phyloP scores from a whole-genome alignment of 2,113 vertebrate genomes.

The Cebus imitator region DNA sequence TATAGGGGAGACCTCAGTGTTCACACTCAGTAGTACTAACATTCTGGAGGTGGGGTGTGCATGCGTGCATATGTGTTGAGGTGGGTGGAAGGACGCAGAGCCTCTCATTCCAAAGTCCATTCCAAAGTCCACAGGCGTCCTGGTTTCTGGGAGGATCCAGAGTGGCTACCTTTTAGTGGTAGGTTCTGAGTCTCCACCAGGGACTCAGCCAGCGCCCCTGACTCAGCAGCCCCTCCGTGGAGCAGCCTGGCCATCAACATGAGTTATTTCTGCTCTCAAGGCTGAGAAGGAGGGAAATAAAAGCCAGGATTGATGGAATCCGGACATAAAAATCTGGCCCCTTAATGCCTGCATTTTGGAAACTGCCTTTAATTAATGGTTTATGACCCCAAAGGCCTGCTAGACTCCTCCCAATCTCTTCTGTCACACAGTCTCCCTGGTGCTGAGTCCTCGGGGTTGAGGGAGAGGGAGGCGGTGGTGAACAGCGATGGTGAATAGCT shows the following conservation, averaged over 20 bases:
- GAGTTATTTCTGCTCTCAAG: not conserved
- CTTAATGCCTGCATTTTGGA: not conserved
- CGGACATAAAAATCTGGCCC: not conserved
- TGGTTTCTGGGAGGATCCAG: fast-evolving
- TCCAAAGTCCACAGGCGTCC: not conserved
- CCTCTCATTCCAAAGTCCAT: not conserved
- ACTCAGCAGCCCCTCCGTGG: not conserved
- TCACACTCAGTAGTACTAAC: not conserved
- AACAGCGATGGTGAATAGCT: fast-evolving
- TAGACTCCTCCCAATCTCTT: not conserved
- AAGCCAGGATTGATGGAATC: not conserved
- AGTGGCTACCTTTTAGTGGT: fast-evolving
- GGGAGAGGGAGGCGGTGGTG: not conserved
- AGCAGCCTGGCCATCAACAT: not conserved
- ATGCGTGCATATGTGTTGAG: fast-evolving
- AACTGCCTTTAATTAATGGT: not conserved
- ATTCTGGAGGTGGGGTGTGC: fast-evolving
- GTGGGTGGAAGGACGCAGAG: fast-evolving
- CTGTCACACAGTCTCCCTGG: not conserved
- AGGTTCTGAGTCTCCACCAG: not conserved
- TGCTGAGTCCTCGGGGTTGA: not conserved
- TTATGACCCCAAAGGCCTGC: not conserved
- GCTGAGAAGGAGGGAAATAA: not conserved
- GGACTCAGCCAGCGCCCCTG: not conserved
- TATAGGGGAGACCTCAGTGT: not conserved